Evolutionary conservation across 2,888 invertebrate species (phyloP).

Genomic region (Alentia gelatinosa): DNA sequence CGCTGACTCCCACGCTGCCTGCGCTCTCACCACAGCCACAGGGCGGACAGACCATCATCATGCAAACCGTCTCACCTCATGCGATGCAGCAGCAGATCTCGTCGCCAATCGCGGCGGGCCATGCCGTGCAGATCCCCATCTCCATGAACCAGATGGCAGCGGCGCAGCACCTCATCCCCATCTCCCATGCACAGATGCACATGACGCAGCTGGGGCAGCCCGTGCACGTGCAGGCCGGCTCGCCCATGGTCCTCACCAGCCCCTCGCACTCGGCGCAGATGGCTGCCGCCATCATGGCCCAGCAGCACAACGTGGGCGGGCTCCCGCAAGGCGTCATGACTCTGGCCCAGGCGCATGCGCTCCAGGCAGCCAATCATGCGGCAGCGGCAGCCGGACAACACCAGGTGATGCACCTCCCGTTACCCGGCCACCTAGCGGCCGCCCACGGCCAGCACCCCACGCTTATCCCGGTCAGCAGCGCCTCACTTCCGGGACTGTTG

Average conservation of each 20-base stretch:
- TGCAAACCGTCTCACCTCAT: neutral
- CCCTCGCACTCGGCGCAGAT: slow-evolving; percentile 17
- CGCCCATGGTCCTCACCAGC: neutral
- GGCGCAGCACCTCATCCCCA: neutral
- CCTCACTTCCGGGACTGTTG: neutral
- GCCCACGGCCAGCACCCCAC: slow-evolving; percentile 42
- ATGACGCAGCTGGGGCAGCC: neutral
- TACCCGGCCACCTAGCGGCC: slow-evolving; percentile 33
- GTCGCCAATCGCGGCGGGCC: slow-evolving; percentile 30
- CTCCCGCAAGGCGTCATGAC: neutral
- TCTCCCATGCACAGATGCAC: neutral
- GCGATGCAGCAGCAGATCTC: slow-evolving; percentile 41
- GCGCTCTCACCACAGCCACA: slow-evolving; percentile 18
- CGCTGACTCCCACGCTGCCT: slow-evolving; percentile 15
- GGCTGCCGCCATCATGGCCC: neutral
- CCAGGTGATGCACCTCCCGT: neutral
- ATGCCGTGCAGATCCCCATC: neutral
- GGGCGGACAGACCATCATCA: neutral
- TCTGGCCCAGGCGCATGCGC: slow-evolving; percentile 15
- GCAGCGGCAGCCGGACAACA: neutral
- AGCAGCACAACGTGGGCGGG: neutral
- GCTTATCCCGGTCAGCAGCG: neutral
- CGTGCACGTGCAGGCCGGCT: neutral
- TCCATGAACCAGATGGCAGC: neutral
- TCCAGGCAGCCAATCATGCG: neutral